Base-by-base conservation (phyloP, 1,140 invertebrate species). In the Polypedilum pembai region DNA sequence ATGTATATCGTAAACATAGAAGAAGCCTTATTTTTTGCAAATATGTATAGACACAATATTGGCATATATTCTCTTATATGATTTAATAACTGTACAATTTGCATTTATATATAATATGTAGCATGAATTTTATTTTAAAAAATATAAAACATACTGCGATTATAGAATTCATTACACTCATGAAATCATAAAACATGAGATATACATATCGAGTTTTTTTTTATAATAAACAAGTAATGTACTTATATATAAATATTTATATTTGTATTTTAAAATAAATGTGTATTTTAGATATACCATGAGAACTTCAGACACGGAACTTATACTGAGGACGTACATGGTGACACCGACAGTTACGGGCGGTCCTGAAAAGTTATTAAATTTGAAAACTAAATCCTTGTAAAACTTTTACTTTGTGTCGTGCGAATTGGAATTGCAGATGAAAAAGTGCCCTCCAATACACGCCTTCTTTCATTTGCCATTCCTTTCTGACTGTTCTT, bases 311-410 rank as follows among this genome's bases (percentile, higher is more conserved):
- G 95, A 97, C 85, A 98, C 93, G 84, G 95, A 96, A 88, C 93
- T 95, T 88, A 98, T 97, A 89, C 93, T 95, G 86, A 96, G 92
- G 85, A 98, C 93, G 88, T 94, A 95, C 92, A 96, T 96, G 86
- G 95, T 97, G 86, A 98, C 94, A 84, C 94, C 94, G 82, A 97
- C 94, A 86, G 94, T 92, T 85, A 96, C 94, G 81, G 95, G 93
- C 83, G 91, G 90, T 91, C 93, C 94, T 95, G 91, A 78, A 94
- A 94, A 87, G 84, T 84, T 85, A 69, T 66, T 69, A 72, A 18
- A 41, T 74, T 33, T 72, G 74, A 74, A n/a, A 24, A 63, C 15
- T 40, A 45, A 18, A 69, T 69, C 17, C 73, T 33, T 8, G n/a
- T 73, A 73, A 40, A 73, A 73, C 2, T 81, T 81, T 15, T 20